These are phyloP conservation scores for Operophtera brumata DNA, from an alignment of 2,888 invertebrate species.

Conservation along the genomic window DNA sequence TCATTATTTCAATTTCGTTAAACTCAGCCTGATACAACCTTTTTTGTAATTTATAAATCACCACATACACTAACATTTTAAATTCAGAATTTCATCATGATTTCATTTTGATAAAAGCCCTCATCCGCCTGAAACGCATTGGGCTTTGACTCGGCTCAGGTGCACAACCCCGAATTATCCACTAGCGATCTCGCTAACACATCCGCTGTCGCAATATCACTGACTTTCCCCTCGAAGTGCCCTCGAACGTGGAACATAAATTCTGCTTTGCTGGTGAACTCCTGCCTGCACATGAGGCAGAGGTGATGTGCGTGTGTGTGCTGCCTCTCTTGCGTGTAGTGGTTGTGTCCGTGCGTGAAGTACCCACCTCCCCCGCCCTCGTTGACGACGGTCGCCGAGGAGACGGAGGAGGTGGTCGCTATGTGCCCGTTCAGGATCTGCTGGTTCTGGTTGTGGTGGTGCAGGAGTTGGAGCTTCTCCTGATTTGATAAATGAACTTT, in stretches of 20 bases:
- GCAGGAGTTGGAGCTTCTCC: conserved; percentile 71
- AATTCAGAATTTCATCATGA: conserved; percentile 70
- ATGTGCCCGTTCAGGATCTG: conserved; percentile 74
- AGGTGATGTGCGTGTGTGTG: conserved; percentile 77
- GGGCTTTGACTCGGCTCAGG: conserved; percentile 75
- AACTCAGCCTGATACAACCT: conserved; percentile 17
- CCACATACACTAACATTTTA: neutral
- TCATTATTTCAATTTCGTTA: neutral
- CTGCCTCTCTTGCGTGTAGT: conserved; percentile 71
- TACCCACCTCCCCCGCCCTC: conserved; percentile 64
- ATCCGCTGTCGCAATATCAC: conserved; percentile 76
- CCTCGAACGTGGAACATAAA: conserved; percentile 86
- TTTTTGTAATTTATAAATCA: conserved; percentile 24
- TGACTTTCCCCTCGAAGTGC: conserved; percentile 82
- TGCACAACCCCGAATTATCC: conserved; percentile 78
- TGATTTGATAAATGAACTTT: conserved; percentile 75
- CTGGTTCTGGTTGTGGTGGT: conserved; percentile 75
- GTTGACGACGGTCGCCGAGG: conserved; percentile 71
- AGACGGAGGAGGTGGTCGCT: conserved; percentile 68
- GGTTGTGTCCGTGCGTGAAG: conserved; percentile 74
- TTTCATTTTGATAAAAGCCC: conserved; percentile 69
- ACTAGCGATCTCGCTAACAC: conserved; percentile 75
- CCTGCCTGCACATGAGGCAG: conserved; percentile 84
- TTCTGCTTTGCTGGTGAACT: conserved; percentile 84
- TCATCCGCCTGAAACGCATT: conserved; percentile 66